phyloP scores from a whole-genome alignment of 2,113 vertebrate genomes.

The Pelusios castaneus region DNA sequence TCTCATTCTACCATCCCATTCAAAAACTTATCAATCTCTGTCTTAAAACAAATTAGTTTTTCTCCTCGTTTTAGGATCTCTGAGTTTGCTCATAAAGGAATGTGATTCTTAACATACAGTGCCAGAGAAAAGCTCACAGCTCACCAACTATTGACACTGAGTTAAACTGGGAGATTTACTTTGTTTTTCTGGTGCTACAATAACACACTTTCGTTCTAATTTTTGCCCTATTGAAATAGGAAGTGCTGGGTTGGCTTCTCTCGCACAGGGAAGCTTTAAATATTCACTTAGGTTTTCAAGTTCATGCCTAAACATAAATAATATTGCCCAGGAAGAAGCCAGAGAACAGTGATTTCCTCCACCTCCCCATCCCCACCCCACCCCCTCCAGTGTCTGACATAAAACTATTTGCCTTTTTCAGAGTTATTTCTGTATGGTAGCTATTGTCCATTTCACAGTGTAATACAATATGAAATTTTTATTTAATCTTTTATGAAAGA shows the following conservation, averaged over 20 bases:
- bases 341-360: not conserved
- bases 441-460: not conserved
- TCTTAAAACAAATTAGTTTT: not conserved
- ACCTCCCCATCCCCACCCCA: no score
- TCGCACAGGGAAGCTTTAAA: not conserved
- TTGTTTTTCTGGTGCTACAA: not conserved
- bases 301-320: not conserved
- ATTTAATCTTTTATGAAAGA: not conserved
- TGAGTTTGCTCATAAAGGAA: not conserved
- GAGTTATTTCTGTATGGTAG: not conserved
- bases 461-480: not conserved
- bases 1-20: no score
- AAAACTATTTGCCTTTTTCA: no score
- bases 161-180: not conserved
- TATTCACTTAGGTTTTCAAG: not conserved
- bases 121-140: not conserved
- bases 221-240: not conserved
- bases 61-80: not conserved
- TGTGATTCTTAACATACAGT: not conserved
- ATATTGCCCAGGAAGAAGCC: not conserved
- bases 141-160: not conserved
- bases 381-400: not conserved
- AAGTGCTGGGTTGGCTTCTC: not conserved
- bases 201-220: not conserved
- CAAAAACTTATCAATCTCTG: no score